Evolutionary conservation across 2,113 vertebrate species (phyloP).

Genomic region (Natator depressus): DNA sequence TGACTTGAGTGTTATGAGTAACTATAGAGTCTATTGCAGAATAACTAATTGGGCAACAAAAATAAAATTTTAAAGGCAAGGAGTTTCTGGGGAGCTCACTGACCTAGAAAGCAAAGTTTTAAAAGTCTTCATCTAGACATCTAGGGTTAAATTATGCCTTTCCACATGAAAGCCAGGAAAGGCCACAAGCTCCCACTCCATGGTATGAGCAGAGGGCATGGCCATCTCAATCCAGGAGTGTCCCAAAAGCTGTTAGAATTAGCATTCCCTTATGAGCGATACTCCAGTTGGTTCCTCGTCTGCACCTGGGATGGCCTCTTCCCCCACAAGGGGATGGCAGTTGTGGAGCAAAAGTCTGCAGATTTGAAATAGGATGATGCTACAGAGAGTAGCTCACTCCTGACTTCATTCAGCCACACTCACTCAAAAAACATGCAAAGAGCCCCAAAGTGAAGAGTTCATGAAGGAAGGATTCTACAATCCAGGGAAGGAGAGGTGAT

Average conservation of each 20-base stretch:
- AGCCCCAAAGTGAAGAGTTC: background rate
- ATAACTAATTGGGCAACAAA: background rate
- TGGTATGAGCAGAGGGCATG: background rate
- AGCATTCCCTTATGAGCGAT: background rate
- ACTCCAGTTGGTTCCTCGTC: accelerated
- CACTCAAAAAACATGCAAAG: background rate
- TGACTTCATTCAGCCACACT: background rate
- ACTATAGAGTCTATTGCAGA: background rate
- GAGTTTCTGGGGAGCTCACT: background rate
- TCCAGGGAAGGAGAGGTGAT: background rate
- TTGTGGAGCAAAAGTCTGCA: background rate
- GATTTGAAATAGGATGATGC: background rate
- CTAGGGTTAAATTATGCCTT: background rate
- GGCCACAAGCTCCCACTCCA: background rate
- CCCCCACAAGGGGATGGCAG: background rate
- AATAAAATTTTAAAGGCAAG: background rate
- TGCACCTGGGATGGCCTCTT: accelerated
- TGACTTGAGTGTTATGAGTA: background rate
- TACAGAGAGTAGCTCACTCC: background rate
- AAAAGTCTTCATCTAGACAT: background rate
- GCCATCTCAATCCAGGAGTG: background rate
- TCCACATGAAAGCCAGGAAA: background rate
- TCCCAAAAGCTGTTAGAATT: background rate
- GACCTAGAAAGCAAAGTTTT: background rate
- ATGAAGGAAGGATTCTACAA: background rate